These are phyloP conservation scores for Aleiodes alternator DNA, from an alignment of 2,888 invertebrate genomes.

Conservation along the genomic window DNA sequence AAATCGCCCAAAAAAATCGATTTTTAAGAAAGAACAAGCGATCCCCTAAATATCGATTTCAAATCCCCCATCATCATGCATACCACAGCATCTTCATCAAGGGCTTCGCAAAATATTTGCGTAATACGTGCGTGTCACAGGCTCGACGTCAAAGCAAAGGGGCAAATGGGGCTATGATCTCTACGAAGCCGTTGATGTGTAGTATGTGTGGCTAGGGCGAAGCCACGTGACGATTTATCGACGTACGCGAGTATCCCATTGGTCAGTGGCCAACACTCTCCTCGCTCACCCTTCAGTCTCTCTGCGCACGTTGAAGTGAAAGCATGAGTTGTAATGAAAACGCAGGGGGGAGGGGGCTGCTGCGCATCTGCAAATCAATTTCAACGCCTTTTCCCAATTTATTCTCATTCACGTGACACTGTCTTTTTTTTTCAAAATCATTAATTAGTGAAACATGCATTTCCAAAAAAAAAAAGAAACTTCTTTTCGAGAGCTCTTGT, in stretches of 20 bases:
- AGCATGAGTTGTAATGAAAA: not conserved
- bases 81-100: conserved; percentile 5
- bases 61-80: too few species aligned
- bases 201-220: conserved; percentile 21
- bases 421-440: too few species aligned
- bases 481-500: too few species aligned
- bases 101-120: conserved; percentile 36
- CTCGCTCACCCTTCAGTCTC: conserved; percentile 16
- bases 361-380: too few species aligned
- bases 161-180: not conserved
- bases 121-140: conserved; percentile 27
- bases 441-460: too few species aligned
- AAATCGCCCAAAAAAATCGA: too few species aligned
- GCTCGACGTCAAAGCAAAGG: conserved; percentile 5
- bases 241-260: conserved; percentile 38
- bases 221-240: conserved; percentile 44
- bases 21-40: too few species aligned
- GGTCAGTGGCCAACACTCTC: conserved; percentile 18
- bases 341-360: too few species aligned
- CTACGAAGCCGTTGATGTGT: conserved; percentile 15
- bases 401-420: too few species aligned
- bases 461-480: too few species aligned
- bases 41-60: too few species aligned
- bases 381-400: too few species aligned
- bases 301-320: not conserved